Evolutionary conservation across 2,113 vertebrate genomes (phyloP).

Genomic region (Brienomyrus brachyistius): DNA sequence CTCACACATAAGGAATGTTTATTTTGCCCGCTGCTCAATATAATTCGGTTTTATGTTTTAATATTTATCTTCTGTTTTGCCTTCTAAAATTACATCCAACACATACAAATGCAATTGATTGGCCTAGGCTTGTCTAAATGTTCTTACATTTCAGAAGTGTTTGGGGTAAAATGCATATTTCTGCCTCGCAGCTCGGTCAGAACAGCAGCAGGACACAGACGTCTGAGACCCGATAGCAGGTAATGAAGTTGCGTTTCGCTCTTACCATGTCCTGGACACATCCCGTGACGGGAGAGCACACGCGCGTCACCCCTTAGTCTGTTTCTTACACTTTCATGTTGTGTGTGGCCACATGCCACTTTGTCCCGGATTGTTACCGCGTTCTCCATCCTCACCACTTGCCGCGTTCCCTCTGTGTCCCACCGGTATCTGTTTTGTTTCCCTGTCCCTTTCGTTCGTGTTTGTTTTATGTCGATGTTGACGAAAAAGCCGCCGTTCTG

Average conservation of each 20-base stretch:
- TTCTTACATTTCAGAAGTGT: not conserved
- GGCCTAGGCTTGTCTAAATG: not conserved
- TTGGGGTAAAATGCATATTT: not conserved
- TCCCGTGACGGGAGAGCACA: not conserved
- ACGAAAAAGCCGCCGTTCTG: not conserved
- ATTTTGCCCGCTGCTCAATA: not conserved
- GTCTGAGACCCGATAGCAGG: not conserved
- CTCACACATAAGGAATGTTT: not conserved
- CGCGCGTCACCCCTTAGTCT: not conserved
- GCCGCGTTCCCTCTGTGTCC: not conserved
- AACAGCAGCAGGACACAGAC: not conserved
- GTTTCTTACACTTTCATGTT: not conserved
- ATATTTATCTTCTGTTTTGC: not conserved
- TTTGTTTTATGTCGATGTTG: not conserved
- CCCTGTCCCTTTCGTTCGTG: not conserved
- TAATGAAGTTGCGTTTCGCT: not conserved
- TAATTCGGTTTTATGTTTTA: not conserved
- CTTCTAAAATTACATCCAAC: not conserved
- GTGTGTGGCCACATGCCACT: not conserved
- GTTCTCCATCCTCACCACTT: not conserved
- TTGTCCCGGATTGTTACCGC: not conserved
- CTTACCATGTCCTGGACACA: not conserved
- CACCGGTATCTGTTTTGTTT: not conserved
- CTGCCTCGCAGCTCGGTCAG: not conserved
- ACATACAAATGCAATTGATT: not conserved